phyloP scores from a whole-genome alignment of 2,797 vertebrate genomes.

The Ptychobarbus kaznakovi region DNA sequence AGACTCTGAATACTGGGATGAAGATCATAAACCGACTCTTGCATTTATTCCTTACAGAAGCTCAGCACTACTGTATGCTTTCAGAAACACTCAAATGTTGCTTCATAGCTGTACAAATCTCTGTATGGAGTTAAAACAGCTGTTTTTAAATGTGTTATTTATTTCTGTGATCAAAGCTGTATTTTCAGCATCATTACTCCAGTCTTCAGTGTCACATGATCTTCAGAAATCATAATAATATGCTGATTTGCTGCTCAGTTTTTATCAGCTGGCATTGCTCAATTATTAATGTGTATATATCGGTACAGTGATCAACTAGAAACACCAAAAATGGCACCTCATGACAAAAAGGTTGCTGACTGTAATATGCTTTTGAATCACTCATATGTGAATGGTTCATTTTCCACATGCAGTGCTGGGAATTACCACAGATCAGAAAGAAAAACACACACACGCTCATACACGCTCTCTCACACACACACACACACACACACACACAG shows the following conservation, averaged over 20 bases:
- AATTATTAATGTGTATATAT: neutral
- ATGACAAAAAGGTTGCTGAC: neutral
- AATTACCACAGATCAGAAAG: conserved; percentile 8
- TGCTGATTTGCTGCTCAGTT: neutral
- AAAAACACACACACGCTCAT: neutral
- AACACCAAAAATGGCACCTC: neutral
- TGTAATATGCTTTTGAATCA: neutral
- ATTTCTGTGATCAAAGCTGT: neutral
- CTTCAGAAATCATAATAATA: neutral
- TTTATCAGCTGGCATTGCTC: neutral
- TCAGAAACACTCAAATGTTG: neutral
- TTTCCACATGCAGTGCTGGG: neutral
- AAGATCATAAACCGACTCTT: neutral
- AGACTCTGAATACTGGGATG: neutral
- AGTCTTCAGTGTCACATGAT: neutral
- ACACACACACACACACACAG: neutral
- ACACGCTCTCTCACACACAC: too few species aligned
- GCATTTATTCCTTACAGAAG: neutral
- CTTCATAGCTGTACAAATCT: neutral
- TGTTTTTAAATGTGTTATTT: neutral
- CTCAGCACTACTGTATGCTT: neutral
- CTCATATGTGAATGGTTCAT: neutral
- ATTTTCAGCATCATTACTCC: neutral
- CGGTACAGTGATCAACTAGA: neutral
- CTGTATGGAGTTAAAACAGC: too few species aligned